Percentiles rank a stretch among this genome's conserved stretches.
Conservation (phyloP, 2,888 invertebrate species). For the Heliconius cydno region DNA sequence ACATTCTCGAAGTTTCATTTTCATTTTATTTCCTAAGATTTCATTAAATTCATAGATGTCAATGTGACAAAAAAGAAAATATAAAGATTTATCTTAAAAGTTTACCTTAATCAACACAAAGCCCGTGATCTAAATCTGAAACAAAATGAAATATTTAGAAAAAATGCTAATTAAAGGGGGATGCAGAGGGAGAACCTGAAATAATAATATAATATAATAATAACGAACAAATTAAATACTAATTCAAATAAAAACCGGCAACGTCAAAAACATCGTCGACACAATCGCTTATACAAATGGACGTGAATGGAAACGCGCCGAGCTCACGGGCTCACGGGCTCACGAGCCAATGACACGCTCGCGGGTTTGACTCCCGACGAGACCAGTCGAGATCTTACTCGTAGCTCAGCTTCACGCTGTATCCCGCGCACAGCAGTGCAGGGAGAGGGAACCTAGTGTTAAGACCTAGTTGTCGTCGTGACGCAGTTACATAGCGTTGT, state of each 20-base stretch:
- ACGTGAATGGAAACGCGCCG: constrained; percentile 43
- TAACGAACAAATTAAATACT: neutral
- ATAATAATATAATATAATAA: too few relatives aligned
- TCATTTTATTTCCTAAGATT: too few relatives aligned
- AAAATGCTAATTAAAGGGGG: too few relatives aligned
- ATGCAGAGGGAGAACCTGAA: too few relatives aligned
- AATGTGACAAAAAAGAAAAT: neutral
- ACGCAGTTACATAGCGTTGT: too few relatives aligned
- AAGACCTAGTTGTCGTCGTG: too few relatives aligned
- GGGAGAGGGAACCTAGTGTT: too few relatives aligned
- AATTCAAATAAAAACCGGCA: neutral
- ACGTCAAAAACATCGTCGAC: constrained; percentile 19
- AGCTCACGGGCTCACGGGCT: constrained; percentile 43
- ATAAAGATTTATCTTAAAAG: neutral
- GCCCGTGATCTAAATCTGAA: neutral
- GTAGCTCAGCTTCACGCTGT: too few relatives aligned
- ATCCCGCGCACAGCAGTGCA: too few relatives aligned
- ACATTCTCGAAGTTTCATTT: too few relatives aligned
- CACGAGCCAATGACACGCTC: constrained; percentile 53
- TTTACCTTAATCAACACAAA: neutral
- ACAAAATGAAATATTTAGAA: neutral
- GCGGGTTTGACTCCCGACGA: constrained; percentile 48
- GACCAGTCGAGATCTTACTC: constrained; percentile 40
- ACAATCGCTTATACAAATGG: neutral
- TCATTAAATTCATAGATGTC: too few relatives aligned